Evolutionary conservation across 2,113 vertebrate genomes (phyloP).

Genomic region (Tupaia chinensis): DNA sequence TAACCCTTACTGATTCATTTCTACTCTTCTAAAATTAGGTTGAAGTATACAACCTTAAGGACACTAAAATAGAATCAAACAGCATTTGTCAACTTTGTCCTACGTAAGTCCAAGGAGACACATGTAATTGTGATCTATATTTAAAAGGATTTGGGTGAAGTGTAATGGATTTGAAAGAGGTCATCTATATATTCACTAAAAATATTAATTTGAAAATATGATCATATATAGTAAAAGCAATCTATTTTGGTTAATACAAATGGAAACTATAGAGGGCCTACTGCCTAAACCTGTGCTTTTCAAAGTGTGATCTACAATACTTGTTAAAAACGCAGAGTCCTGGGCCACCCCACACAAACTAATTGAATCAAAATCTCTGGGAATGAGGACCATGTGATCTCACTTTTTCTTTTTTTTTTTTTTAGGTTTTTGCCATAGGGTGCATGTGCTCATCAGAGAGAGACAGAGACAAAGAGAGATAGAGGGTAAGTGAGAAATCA

Average conservation of each 20-base stretch:
- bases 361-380: constrained; percentile 20
- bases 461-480: no score
- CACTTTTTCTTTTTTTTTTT: background rate
- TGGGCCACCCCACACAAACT: background rate
- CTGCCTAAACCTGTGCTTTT: background rate
- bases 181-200: background rate
- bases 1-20: constrained; percentile 40
- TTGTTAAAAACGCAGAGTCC: constrained; percentile 19
- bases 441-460: no score
- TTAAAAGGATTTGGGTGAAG: background rate
- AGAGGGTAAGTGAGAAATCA: no score
- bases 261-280: background rate
- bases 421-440: no score
- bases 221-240: background rate
- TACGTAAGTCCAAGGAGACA: constrained; percentile 1
- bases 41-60: background rate
- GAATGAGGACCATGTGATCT: background rate
- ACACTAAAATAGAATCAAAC: constrained; percentile 9
- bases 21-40: constrained; percentile 44
- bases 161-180: background rate
- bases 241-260: constrained; percentile 18
- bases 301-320: background rate
- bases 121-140: constrained; percentile 17
- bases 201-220: constrained; percentile 45
- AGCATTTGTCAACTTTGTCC: background rate